Percentiles rank a stretch among this genome's conserved stretches.
Evolutionary conservation across 2,113 vertebrate genomes (phyloP).

Genomic region (Lophura nycthemera): DNA sequence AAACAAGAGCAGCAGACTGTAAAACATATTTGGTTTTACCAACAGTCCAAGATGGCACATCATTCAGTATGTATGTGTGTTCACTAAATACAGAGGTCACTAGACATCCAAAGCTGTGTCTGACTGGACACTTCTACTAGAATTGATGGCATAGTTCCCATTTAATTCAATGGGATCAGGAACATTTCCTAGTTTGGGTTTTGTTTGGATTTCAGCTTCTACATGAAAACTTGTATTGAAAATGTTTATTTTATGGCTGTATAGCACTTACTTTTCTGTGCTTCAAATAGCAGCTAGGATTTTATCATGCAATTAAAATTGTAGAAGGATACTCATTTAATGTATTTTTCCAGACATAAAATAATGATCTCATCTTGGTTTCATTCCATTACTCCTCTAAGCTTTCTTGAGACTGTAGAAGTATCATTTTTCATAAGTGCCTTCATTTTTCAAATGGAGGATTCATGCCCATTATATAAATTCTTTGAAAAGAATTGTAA

Average conservation of each 20-base stretch:
- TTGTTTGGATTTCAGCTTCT: conserved; percentile 65
- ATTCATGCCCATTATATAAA: background rate
- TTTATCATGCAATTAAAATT: conserved; percentile 53
- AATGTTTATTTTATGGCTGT: conserved; percentile 59
- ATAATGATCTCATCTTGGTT: conserved; percentile 49
- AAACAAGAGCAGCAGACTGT: conserved; percentile 2
- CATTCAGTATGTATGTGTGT: background rate
- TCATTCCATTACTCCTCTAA: conserved; percentile 33
- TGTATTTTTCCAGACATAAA: conserved; percentile 55
- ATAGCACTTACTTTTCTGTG: conserved; percentile 36
- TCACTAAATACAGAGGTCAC: background rate
- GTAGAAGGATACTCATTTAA: conserved; percentile 48
- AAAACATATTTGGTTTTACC: background rate
- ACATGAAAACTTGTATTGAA: conserved; percentile 41
- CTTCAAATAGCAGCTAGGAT: conserved; percentile 51
- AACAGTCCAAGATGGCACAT: background rate
- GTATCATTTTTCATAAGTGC: conserved; percentile 15
- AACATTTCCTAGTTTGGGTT: conserved; percentile 58
- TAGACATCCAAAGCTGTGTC: background rate
- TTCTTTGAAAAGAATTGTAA: background rate
- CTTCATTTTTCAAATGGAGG: conserved; percentile 17
- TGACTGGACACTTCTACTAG: background rate
- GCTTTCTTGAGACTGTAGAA: background rate
- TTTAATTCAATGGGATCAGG: conserved; percentile 65
- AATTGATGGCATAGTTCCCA: conserved; percentile 40